Conservation (phyloP, 2,888 invertebrate species). For the Dione juno region DNA sequence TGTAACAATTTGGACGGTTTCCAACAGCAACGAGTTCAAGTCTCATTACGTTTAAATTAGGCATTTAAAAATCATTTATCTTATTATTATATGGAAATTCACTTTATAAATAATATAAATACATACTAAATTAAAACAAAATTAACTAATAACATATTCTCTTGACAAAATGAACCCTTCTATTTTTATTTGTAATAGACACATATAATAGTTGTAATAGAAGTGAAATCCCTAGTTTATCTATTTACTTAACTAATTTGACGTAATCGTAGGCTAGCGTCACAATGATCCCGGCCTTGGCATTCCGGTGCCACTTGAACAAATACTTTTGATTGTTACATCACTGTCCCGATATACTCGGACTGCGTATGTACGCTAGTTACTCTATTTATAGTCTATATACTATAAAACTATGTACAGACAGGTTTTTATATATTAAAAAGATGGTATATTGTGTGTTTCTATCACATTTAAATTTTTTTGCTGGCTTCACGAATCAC, state of each 20-base stretch:
- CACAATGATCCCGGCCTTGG: constrained; percentile 30
- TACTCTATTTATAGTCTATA: neutral
- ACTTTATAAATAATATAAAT: too few relatives aligned
- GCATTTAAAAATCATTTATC: too few relatives aligned
- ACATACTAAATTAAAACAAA: too few relatives aligned
- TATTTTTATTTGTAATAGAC: too few relatives aligned
- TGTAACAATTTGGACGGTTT: too few relatives aligned
- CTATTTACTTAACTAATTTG: constrained; percentile 3
- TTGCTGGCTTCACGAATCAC: neutral
- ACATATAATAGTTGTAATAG: too few relatives aligned
- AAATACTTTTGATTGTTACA: constrained; percentile 36
- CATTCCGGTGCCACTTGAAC: constrained; percentile 35
- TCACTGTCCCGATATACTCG: constrained; percentile 14
- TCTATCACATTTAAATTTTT: neutral
- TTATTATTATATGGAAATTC: too few relatives aligned
- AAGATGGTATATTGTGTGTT: neutral
- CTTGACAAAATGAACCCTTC: too few relatives aligned
- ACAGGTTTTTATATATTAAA: neutral
- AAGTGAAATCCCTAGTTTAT: neutral
- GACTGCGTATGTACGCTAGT: neutral
- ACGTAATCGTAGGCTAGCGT: neutral
- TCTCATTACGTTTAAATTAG: too few relatives aligned
- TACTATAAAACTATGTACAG: neutral
- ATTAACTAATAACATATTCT: too few relatives aligned
- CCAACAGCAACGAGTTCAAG: too few relatives aligned